Conservation (phyloP, 2,113 vertebrate genomes). For the Cyprinodon variegatus region DNA sequence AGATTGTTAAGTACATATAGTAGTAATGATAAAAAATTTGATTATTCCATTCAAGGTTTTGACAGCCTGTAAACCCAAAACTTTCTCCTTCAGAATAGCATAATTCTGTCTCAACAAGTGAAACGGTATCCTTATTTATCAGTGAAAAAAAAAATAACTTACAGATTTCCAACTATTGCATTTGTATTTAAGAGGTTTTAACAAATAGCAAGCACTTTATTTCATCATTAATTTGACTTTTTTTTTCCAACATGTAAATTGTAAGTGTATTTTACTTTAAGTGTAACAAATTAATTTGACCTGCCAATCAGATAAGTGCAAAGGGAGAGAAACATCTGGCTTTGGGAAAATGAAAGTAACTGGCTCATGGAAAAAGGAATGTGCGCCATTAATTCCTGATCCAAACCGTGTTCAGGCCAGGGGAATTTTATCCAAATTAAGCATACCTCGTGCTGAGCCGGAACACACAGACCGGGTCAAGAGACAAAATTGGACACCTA, state of each 20-base stretch:
- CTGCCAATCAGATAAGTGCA: background rate
- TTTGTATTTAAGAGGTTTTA: slow-evolving; percentile 3
- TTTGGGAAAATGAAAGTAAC: background rate
- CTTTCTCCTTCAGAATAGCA: slow-evolving; percentile 9
- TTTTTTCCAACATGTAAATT: slow-evolving; percentile 4
- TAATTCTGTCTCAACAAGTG: background rate
- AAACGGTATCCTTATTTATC: background rate
- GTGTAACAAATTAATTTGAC: slow-evolving; percentile 8
- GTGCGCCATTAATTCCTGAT: slow-evolving; percentile 12
- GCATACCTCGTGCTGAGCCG: slow-evolving; percentile 22
- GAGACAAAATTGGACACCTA: slow-evolving; percentile 21
- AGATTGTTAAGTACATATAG: background rate
- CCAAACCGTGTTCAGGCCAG: slow-evolving; percentile 1
- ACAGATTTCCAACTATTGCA: slow-evolving; percentile 1
- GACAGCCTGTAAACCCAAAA: background rate
- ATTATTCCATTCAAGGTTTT: background rate
- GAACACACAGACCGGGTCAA: slow-evolving; percentile 16
- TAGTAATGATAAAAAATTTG: background rate
- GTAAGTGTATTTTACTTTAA: slow-evolving; percentile 5
- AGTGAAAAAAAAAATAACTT: background rate
- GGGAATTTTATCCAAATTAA: slow-evolving; percentile 17
- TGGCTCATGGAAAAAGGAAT: background rate
- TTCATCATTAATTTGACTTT: slow-evolving; percentile 18
- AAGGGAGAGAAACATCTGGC: slow-evolving; percentile 16
- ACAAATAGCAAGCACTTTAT: slow-evolving; percentile 12